These are phyloP conservation scores for Bostrychus sinensis DNA, from an alignment of 2,113 vertebrate species.

Conservation along the genomic window DNA sequence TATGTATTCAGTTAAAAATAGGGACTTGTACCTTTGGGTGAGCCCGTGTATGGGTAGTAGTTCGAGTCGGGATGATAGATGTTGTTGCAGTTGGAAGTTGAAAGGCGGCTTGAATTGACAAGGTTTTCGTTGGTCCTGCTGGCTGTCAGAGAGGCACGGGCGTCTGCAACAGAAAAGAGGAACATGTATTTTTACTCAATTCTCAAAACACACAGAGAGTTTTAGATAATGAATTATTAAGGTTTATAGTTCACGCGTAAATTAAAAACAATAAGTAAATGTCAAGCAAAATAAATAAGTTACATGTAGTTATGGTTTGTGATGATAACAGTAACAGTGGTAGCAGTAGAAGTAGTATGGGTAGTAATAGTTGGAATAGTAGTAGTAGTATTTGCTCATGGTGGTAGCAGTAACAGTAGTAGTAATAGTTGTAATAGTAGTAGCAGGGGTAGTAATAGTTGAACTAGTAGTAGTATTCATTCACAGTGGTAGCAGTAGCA, in stretches of 20 bases:
- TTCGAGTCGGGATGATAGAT: constrained; percentile 88
- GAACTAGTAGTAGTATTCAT: too few species aligned
- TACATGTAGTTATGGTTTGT: too few species aligned
- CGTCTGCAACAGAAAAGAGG: constrained; percentile 68
- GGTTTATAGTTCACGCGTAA: not conserved
- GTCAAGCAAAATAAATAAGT: not conserved
- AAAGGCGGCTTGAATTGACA: constrained; percentile 84
- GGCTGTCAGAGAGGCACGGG: constrained; percentile 61
- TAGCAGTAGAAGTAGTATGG: too few species aligned
- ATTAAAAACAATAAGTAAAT: not conserved
- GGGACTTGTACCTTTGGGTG: constrained; percentile 68
- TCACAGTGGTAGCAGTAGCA: too few species aligned
- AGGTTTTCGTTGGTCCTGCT: constrained; percentile 90
- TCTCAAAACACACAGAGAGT: not conserved
- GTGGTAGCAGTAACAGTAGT: too few species aligned
- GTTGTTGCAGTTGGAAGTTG: constrained; percentile 86
- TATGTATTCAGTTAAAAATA: not conserved
- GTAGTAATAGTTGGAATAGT: too few species aligned
- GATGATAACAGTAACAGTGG: too few species aligned
- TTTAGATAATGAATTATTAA: too few species aligned
- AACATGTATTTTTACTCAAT: not conserved
- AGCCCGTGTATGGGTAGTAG: constrained; percentile 87
- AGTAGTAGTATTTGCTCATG: too few species aligned
- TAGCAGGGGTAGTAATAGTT: too few species aligned
- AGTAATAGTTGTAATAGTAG: too few species aligned